Evolutionary conservation across 2,888 invertebrate genomes (phyloP).

Genomic region (Cylindroiulus punctatus): DNA sequence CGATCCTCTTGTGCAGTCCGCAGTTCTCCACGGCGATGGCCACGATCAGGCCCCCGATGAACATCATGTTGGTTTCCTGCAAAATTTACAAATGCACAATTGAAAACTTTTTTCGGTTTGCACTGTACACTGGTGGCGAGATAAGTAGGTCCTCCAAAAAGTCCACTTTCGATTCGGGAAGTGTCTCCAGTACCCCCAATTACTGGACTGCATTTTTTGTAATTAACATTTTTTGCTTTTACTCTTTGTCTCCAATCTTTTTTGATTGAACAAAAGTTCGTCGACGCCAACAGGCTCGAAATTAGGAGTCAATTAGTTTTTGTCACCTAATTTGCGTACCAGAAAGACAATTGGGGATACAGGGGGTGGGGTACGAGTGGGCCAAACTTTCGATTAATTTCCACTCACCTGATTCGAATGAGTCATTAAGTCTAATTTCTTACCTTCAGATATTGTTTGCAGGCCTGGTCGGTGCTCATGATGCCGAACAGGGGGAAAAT

Average conservation of each 20-base stretch:
- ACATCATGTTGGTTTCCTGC: constrained; percentile 59
- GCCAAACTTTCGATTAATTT: not conserved
- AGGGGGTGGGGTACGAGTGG: not conserved
- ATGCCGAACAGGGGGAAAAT: constrained; percentile 59
- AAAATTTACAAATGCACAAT: not conserved
- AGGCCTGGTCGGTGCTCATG: constrained; percentile 63
- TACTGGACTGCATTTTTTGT: not conserved
- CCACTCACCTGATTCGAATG: not conserved
- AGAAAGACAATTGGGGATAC: not conserved
- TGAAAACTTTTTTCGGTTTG: not conserved
- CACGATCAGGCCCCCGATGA: constrained; percentile 58
- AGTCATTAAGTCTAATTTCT: constrained; percentile 49
- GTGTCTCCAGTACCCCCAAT: too few species aligned
- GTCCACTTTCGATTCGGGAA: not conserved
- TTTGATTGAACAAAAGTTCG: constrained; percentile 16
- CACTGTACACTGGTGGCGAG: too few species aligned
- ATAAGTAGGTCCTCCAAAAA: not conserved
- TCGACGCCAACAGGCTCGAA: not conserved
- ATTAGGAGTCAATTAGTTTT: not conserved
- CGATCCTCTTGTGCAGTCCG: constrained; percentile 57
- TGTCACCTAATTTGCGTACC: not conserved
- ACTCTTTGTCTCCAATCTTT: not conserved
- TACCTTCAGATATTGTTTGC: constrained; percentile 76
- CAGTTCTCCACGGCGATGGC: constrained; percentile 58
- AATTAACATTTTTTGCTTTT: too few species aligned